A percentile compares a stretch with the other conserved stretches of the same genome.
These are phyloP conservation scores for Callaeas wilsoni DNA, from an alignment of 2,113 vertebrate genomes.

Conservation along the genomic window DNA sequence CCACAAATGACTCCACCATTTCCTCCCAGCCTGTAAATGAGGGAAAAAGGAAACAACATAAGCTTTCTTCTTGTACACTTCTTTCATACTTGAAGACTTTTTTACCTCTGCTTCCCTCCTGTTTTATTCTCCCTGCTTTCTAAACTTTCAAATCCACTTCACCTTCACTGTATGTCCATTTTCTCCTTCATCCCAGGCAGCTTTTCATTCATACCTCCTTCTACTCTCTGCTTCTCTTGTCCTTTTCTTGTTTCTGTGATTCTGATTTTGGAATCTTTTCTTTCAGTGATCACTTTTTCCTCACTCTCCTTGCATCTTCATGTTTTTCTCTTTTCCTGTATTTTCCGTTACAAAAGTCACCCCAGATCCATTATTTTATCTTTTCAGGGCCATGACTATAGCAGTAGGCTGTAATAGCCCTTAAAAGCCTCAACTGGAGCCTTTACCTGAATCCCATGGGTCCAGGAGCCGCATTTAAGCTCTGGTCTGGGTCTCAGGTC, in stretches of 20 bases:
- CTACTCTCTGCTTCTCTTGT: neutral
- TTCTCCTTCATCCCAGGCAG: neutral
- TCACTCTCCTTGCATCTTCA: neutral
- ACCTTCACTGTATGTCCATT: neutral
- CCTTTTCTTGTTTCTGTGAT: neutral
- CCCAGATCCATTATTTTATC: neutral
- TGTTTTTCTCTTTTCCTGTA: neutral
- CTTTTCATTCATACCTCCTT: neutral
- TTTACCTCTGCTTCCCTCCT: neutral
- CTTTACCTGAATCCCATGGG: neutral
- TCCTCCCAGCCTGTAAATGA: slow-evolving; percentile 42
- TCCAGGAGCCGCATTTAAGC: neutral
- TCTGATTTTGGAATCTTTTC: neutral
- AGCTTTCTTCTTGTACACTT: neutral
- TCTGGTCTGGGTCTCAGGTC: neutral
- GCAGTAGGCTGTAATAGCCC: neutral
- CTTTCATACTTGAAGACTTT: neutral
- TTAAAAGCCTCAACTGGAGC: neutral
- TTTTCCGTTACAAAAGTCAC: neutral
- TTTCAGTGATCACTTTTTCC: neutral
- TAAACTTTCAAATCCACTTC: neutral
- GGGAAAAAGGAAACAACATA: neutral
- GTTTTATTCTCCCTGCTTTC: neutral
- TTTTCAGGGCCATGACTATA: neutral
- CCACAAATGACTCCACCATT: slow-evolving; percentile 68